Evolutionary conservation across 2,113 vertebrate genomes (phyloP).

Genomic region (Epinephelus moara): DNA sequence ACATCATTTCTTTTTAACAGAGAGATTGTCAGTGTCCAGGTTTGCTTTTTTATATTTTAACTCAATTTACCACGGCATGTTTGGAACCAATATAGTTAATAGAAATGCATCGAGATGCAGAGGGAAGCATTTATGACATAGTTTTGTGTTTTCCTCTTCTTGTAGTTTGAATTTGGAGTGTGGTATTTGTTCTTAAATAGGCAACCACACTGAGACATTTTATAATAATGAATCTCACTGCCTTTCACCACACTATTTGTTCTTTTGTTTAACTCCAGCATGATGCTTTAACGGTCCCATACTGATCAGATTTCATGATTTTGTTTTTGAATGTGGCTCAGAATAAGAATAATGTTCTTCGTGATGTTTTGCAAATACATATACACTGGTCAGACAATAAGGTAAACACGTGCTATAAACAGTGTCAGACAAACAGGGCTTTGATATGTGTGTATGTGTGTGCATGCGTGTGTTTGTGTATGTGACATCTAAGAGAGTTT

Average conservation of each 20-base stretch:
- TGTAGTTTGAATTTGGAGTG: slow-evolving; percentile 30
- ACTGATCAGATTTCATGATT: slow-evolving; percentile 41
- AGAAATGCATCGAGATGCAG: neutral
- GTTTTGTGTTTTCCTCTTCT: slow-evolving; percentile 11
- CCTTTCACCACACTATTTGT: slow-evolving; percentile 35
- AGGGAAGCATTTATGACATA: neutral
- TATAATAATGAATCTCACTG: slow-evolving; percentile 17
- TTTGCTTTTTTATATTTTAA: neutral
- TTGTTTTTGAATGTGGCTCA: slow-evolving; percentile 47
- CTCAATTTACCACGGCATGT: neutral
- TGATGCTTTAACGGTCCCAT: slow-evolving; percentile 14
- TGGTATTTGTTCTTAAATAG: slow-evolving; percentile 26
- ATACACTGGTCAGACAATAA: slow-evolving; percentile 39
- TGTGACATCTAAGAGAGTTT: slow-evolving; percentile 7
- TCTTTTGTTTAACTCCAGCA: slow-evolving; percentile 24
- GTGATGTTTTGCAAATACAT: slow-evolving; percentile 42
- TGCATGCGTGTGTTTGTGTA: too few relatives aligned
- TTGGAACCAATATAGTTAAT: neutral
- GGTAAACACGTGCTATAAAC: slow-evolving; percentile 68
- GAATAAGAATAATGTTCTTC: slow-evolving; percentile 49
- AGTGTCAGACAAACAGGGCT: slow-evolving; percentile 41
- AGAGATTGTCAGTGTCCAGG: slow-evolving; percentile 2
- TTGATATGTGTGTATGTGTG: slow-evolving; percentile 38
- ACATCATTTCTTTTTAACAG: slow-evolving; percentile 11
- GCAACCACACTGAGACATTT: slow-evolving; percentile 29